Evolutionary conservation across 1,140 invertebrate species (phyloP), one percentile per base, ranked within the genome.

Genomic region (Bombus sibiricus): DNA sequence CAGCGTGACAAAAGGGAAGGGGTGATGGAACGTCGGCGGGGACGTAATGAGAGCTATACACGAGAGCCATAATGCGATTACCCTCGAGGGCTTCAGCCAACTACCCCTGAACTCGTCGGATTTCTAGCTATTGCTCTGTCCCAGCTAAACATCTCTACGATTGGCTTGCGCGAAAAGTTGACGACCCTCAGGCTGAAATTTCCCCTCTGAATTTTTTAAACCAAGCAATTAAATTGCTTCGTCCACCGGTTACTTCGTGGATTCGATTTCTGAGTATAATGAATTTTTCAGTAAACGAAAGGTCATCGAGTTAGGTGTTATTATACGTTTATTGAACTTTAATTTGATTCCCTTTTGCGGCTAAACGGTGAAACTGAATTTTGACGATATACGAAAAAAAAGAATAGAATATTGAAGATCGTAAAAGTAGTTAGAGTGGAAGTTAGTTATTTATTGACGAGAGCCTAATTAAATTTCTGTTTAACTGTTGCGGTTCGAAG

Each of bases 11-110:
- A 85, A 69, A 64, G 78, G 39, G 43, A 34, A 39, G 76, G 83
- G 77, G 59, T 88, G 86, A 87, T 87, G 75, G 80, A 91, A 84
- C 78, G 85, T 74, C 89, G 86, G 81, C 79, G 86, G 88, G 91
- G 89, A 86, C 92, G 92, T 93, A 94, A 94, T 94, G 93, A 94
- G 92, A 93, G 91, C 91, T 92, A 90, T 93, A 92, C 91, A 88
- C 88, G 90, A 93, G 93, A 92, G 91, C 87, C 89, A 89, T 95
- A 95, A 95, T 95, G 92, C 93, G 94, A 95, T 95, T 95, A 95
- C 87, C 91, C 92, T 91, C 91, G 88, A 92, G 93, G 94, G 94
- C 93, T 95, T 95, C 94, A 92, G 91, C 91, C 92, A 93, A 93
- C 92, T 93, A 94, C 92, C 93, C 89, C 89, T 94, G 93, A 93